Base-by-base conservation (phyloP, 2,113 vertebrate genomes). In the Kryptolebias marmoratus region DNA sequence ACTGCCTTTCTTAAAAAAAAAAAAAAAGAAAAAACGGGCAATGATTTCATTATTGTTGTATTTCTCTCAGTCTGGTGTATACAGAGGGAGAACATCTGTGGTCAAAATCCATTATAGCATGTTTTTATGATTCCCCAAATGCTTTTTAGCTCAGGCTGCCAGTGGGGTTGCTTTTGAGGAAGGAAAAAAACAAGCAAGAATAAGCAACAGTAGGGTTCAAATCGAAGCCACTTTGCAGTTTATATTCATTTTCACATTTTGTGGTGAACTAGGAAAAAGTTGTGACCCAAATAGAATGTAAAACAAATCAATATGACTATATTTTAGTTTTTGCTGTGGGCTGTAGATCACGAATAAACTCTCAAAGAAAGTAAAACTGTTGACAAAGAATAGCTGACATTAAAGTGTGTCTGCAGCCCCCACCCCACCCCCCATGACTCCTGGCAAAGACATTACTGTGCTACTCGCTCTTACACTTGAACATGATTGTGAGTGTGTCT, bases 391-490 rank as follows among this genome's bases (percentile, higher is more conserved):
- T 58, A 75, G 56, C 70, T 58, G 47, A 88, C 31, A 68, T 58
- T 80, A 48, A 42, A 88, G 85, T 79, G 82, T 67, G 85, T 87
- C 79, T 88, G 79, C 81, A 82, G 76, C 70, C 81, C 11, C 22
- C 22, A 22, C 22, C 22, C 22, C 22, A 22, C 22, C 22, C 88
- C 84, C 82, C 85, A 74, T 73, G 84, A 85, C 78, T 89, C 65
- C 94, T 92, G 94, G 94, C 93, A 93, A 90, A 94, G 92, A 93
- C 93, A 94, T 94, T 92, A 92, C 78, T 67, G 54, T 73, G 76
- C 77, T 69, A 64, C 61, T 77, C 11, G 5, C 69, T 70, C 79
- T 79, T 56, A 45, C 78, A 73, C 82, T 83, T 81, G 11, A 81
- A 75, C 61, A 60, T 77, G 70, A 70, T 50, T 71, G 77, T 72